Evolutionary conservation across 2,797 vertebrate species (phyloP).

Genomic region (Rhabdophis nuchalis): DNA sequence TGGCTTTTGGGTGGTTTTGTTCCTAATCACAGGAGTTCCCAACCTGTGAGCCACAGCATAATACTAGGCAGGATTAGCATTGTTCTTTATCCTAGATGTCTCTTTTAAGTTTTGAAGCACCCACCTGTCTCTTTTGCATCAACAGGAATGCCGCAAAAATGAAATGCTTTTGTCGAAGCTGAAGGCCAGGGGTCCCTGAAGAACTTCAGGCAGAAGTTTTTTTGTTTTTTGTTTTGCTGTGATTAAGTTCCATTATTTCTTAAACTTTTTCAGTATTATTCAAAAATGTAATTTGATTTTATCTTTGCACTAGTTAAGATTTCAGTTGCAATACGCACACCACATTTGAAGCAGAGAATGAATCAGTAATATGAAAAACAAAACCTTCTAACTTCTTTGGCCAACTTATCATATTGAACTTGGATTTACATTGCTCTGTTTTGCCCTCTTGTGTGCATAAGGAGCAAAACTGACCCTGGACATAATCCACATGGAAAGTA

Average conservation of each 20-base stretch:
- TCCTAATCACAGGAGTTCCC: no score
- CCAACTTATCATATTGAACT: not conserved
- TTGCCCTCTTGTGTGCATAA: not conserved
- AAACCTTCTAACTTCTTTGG: slow-evolving; percentile 2
- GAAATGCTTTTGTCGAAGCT: slow-evolving; percentile 90
- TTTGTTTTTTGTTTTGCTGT: slow-evolving; percentile 10
- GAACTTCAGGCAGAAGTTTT: not conserved
- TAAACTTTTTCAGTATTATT: slow-evolving; percentile 37
- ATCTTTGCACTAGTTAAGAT: slow-evolving; percentile 19
- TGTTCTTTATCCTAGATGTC: not conserved
- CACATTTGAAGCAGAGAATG: not conserved
- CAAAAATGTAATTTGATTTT: slow-evolving; percentile 21
- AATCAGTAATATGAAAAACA: not conserved
- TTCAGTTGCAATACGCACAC: not conserved
- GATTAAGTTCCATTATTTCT: slow-evolving; percentile 46
- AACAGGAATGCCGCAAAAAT: slow-evolving; percentile 91
- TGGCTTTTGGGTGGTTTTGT: not conserved
- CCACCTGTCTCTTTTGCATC: slow-evolving; percentile 39
- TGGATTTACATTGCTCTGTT: not conserved
- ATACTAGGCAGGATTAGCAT: no score
- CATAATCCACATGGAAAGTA: not conserved
- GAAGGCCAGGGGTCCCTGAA: slow-evolving; percentile 77
- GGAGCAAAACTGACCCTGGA: not conserved
- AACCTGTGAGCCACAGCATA: no score
- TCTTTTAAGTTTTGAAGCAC: not conserved